Evolutionary conservation across 2,797 vertebrate species (phyloP), one percentile per base, ranked within the genome.

Genomic region (Lithobates pipiens): DNA sequence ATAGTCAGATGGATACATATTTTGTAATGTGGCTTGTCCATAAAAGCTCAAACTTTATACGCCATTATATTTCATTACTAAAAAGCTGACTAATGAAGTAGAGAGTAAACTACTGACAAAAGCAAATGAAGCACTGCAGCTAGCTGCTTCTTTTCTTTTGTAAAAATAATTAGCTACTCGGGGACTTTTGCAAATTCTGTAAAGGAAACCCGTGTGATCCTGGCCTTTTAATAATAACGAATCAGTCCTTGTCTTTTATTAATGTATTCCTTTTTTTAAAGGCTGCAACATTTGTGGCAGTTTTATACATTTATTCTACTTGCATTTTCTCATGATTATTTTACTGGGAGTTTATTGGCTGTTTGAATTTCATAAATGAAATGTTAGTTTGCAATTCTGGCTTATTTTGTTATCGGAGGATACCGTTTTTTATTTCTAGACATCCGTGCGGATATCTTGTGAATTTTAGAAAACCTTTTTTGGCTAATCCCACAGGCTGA

Each of bases 391-490:
- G 73, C 90, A 72, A 46, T 88, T 88, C 77, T 92, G 86, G 50
- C 76, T 91, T 39, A 90, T 91, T 9, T 44, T 29, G 72, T 89
- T 91, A 83, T 63, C 23, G 79, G 57, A 63, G 11, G 18, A 36
- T 63, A 72, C 81, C 80, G 88, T 73, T 86, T 76, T 87, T 75
- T 69, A 86, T 70, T 42, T 57, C 13, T n/a, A n/a, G 77, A 80
- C 90, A 89, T 92, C 90, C 91, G 80, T 88, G 87, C 90, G 89
- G 89, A 82, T 91, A 87, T 5, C 75, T 93, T 95, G 91, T 95
- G 93, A 95, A 96, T 96, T 95, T 93, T 94, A 93, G 91, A 90
- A 93, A 93, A 94, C 90, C 91, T 96, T 84, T 95, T 94, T 88
- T 92, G 87, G 90, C 88, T 93, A 91, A 93, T 93, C 90, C 93